These are phyloP conservation scores for Calameuta idolon DNA, from an alignment of 2,888 invertebrate species.

Conservation along the genomic window DNA sequence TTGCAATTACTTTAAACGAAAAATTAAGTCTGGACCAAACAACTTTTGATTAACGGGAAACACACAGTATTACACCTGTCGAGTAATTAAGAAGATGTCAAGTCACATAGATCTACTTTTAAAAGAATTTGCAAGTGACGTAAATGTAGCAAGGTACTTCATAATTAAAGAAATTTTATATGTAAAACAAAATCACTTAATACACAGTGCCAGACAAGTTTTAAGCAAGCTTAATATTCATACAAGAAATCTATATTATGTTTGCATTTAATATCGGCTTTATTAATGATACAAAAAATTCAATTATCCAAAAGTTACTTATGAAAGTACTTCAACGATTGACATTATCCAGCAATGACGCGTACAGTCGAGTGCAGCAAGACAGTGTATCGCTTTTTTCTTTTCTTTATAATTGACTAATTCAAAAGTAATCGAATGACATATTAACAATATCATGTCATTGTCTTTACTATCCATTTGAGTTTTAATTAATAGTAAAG, in stretches of 20 bases:
- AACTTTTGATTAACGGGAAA: neutral
- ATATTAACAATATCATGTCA: neutral
- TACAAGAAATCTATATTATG: neutral
- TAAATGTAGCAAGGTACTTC: neutral
- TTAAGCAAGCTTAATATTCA: neutral
- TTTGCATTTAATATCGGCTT: neutral
- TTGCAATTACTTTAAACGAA: neutral
- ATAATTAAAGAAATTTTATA: neutral
- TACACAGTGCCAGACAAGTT: neutral
- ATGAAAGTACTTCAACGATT: neutral
- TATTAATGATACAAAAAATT: neutral
- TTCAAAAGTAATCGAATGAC: neutral
- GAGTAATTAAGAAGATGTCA: neutral
- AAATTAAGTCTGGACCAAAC: neutral
- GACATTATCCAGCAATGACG: neutral
- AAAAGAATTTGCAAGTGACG: neutral
- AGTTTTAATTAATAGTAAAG: slow-evolving; percentile 7
- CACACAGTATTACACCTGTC: neutral
- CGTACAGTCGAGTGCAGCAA: slow-evolving; percentile 9
- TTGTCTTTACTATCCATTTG: neutral
- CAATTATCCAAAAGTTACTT: neutral
- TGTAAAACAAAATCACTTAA: neutral
- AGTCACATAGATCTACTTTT: neutral
- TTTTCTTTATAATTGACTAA: neutral
- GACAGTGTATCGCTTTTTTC: neutral